Conservation (phyloP, 2,888 invertebrate genomes). For the Acronicta psi region DNA sequence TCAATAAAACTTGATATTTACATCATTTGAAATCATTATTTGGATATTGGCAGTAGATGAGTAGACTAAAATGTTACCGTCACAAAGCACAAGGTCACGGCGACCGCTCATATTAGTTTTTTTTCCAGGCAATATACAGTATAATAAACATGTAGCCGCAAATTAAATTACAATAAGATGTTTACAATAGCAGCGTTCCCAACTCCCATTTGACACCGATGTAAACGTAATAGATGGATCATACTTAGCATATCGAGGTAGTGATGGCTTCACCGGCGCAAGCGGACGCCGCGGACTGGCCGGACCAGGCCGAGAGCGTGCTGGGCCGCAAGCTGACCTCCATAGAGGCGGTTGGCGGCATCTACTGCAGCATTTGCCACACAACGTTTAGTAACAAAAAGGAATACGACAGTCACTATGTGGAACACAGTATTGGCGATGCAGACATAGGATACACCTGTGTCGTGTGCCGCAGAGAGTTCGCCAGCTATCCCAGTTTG, state of each 20-base stretch:
- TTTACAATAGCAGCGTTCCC: constrained; percentile 73
- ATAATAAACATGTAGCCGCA: constrained; percentile 78
- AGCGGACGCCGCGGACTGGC: constrained; percentile 39
- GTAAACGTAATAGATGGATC: constrained; percentile 79
- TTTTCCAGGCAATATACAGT: constrained; percentile 68
- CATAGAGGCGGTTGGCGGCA: constrained; percentile 85
- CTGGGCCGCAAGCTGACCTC: constrained; percentile 72
- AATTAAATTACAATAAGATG: constrained; percentile 69
- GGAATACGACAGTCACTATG: constrained; percentile 88
- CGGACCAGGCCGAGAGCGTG: constrained; percentile 43
- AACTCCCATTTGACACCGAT: constrained; percentile 73
- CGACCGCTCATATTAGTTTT: constrained; percentile 54
- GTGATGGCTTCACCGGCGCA: constrained; percentile 70
- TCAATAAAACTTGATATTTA: not conserved
- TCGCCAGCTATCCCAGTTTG: constrained; percentile 87
- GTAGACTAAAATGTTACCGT: constrained; percentile 20
- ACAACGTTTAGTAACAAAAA: constrained; percentile 84
- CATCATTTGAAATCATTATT: not conserved
- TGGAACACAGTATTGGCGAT: constrained; percentile 70
- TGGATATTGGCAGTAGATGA: not conserved
- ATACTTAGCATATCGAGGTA: constrained; percentile 68
- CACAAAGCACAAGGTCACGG: constrained; percentile 59
- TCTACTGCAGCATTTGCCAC: constrained; percentile 88
- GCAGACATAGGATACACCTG: constrained; percentile 86
- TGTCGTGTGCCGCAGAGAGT: constrained; percentile 87